Conservation (phyloP, 2,113 vertebrate species). For the Himantopus leucocephalus region DNA sequence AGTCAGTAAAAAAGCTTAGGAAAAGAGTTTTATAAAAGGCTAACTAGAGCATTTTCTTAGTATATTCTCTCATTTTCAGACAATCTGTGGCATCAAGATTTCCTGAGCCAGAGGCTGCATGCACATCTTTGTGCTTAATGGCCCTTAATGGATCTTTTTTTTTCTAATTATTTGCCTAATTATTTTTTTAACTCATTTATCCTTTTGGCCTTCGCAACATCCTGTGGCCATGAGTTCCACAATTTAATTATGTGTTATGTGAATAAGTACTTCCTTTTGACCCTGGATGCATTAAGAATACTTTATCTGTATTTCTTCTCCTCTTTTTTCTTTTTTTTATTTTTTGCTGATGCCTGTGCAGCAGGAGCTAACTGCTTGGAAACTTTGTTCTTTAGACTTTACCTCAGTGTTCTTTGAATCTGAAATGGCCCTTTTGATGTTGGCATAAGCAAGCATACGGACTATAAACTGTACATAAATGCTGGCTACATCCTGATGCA, state of each 20-base stretch:
- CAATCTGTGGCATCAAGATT: constrained; percentile 3
- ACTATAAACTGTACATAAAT: not conserved
- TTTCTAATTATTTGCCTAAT: constrained; percentile 57
- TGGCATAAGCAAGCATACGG: not conserved
- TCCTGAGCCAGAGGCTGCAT: constrained; percentile 43
- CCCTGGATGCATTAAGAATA: constrained; percentile 52
- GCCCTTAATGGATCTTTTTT: constrained; percentile 50
- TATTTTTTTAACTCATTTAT: constrained; percentile 67
- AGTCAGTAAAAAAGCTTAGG: not conserved
- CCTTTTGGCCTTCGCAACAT: constrained; percentile 58
- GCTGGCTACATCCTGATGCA: not conserved
- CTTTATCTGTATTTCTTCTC: not conserved
- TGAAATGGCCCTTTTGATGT: constrained; percentile 1
- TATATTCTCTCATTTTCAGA: not conserved
- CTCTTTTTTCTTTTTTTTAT: not conserved
- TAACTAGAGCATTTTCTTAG: not conserved
- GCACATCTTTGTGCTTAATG: constrained; percentile 52
- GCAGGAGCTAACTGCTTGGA: not conserved
- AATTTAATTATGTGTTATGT: constrained; percentile 58
- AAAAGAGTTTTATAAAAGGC: constrained; percentile 15
- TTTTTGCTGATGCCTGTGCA: not conserved
- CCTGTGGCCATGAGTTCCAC: constrained; percentile 31
- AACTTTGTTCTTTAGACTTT: not conserved
- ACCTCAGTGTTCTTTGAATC: not conserved
- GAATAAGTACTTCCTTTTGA: constrained; percentile 67